phyloP scores from a whole-genome alignment of 2,888 invertebrate genomes.

The Eupithecia abbreviata region DNA sequence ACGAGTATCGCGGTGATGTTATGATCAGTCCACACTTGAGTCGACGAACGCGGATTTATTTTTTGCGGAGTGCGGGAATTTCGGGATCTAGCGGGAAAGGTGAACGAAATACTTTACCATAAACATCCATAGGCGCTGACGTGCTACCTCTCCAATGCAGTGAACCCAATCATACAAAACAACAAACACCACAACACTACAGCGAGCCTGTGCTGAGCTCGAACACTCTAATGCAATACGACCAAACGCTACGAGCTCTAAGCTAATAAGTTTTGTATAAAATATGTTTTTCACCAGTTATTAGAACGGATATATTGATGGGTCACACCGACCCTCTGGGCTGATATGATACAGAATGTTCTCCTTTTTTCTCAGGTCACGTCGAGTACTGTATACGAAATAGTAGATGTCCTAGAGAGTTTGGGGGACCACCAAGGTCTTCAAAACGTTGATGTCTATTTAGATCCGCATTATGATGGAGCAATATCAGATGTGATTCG shows the following conservation, averaged over 20 bases:
- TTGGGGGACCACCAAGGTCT: no score
- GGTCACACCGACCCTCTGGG: no score
- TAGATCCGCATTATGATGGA: no score
- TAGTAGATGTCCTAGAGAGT: no score
- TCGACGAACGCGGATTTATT: slow-evolving; percentile 63
- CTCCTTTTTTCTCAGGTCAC: no score
- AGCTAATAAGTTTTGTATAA: no score
- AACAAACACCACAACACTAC: slow-evolving; percentile 83
- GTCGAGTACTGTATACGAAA: no score
- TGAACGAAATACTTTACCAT: slow-evolving; percentile 80
- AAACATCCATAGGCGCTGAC: slow-evolving; percentile 75
- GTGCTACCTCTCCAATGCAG: slow-evolving; percentile 84
- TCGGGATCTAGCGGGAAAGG: slow-evolving; percentile 75
- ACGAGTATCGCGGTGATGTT: slow-evolving; percentile 63
- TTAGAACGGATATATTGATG: no score
- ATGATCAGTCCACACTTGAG: slow-evolving; percentile 77
- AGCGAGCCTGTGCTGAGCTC: slow-evolving; percentile 80
- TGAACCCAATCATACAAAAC: slow-evolving; percentile 79
- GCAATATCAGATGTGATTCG: no score
- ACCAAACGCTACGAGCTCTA: slow-evolving; percentile 82
- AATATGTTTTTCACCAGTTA: no score
- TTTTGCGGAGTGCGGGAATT: slow-evolving; percentile 68
- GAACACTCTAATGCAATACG: slow-evolving; percentile 79
- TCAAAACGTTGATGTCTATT: no score
- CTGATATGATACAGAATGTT: no score